A percentile compares a stretch with the other conserved stretches of the same genome.
Evolutionary conservation across 2,888 invertebrate genomes (phyloP).

Genomic region (Allophyes oxyacanthae): DNA sequence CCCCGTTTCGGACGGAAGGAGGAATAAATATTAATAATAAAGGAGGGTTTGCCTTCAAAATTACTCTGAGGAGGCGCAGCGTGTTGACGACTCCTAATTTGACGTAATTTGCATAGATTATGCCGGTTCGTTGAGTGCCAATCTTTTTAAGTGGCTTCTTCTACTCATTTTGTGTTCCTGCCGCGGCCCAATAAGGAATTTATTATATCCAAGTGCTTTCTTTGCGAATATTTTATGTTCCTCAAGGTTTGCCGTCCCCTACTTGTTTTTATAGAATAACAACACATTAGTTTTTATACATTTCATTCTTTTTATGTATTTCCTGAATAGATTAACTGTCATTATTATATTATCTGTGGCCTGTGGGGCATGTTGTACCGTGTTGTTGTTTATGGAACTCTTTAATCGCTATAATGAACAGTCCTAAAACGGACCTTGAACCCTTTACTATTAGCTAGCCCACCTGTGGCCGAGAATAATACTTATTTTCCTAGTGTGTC

Average conservation of each 20-base stretch:
- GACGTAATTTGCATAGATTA: conserved; percentile 89
- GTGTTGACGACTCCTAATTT: conserved; percentile 89
- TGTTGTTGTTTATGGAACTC: no score
- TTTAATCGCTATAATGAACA: no score
- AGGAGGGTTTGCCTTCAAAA: conserved; percentile 87
- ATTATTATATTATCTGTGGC: background rate
- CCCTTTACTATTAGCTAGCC: no score
- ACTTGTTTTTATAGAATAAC: conserved; percentile 53
- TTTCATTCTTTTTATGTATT: conserved; percentile 8
- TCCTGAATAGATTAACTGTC: background rate
- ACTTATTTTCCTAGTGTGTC: no score
- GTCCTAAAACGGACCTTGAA: no score
- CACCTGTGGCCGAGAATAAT: no score
- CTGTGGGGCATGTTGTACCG: no score
- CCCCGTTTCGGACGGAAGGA: conserved; percentile 78
- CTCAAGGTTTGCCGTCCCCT: conserved; percentile 61
- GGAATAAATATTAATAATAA: conserved; percentile 89
- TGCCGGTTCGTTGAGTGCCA: conserved; percentile 89
- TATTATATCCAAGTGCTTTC: conserved; percentile 79
- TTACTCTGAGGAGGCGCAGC: conserved; percentile 80
- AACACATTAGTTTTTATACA: conserved; percentile 34
- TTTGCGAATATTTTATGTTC: conserved; percentile 71
- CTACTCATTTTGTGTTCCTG: conserved; percentile 85
- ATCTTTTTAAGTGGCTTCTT: conserved; percentile 89
- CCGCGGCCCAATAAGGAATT: conserved; percentile 81